A percentile compares a stretch with the other conserved stretches of the same genome.
These are phyloP conservation scores for Thecocarcelia acutangulata DNA, from an alignment of 2,888 invertebrate genomes.

Conservation along the genomic window DNA sequence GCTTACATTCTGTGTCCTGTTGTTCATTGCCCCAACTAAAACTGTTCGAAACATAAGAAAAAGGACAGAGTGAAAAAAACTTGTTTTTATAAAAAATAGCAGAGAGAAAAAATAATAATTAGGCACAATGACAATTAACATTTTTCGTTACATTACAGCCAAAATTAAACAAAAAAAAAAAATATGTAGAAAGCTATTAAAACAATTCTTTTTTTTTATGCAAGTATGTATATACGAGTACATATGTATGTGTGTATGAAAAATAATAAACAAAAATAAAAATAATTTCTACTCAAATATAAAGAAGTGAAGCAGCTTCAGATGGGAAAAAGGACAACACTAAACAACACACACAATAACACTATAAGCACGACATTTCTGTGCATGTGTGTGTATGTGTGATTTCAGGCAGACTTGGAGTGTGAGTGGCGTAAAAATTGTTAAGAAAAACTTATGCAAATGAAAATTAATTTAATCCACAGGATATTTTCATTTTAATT, in stretches of 20 bases:
- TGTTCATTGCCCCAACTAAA: background rate
- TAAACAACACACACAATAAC: conserved; percentile 10
- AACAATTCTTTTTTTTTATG: conserved; percentile 58
- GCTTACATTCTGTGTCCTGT: conserved; percentile 17
- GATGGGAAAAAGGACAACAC: conserved; percentile 37
- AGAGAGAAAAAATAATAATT: conserved; percentile 63
- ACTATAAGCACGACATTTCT: background rate
- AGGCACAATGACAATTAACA: conserved; percentile 70
- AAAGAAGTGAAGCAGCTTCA: background rate
- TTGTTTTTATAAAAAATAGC: conserved; percentile 24
- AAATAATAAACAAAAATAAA: conserved; percentile 67
- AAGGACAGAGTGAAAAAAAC: conserved; percentile 43
- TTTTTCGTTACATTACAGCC: conserved; percentile 57
- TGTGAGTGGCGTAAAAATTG: conserved; percentile 38
- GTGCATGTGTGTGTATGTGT: conserved; percentile 22
- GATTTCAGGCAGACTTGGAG: conserved; percentile 23
- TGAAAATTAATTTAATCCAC: conserved; percentile 81
- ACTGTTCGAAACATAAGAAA: conserved; percentile 33
- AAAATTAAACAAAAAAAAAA: conserved; percentile 20
- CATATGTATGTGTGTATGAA: conserved; percentile 9
- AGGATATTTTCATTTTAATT: conserved; percentile 81
- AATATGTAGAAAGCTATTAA: conserved; percentile 48
- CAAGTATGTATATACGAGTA: background rate
- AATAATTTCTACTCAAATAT: conserved; percentile 58
- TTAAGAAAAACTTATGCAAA: conserved; percentile 79